Percentiles rank a stretch among this genome's conserved stretches.
Evolutionary conservation across 2,113 vertebrate species (phyloP).

Genomic region (Eulacestoma nigropectus): DNA sequence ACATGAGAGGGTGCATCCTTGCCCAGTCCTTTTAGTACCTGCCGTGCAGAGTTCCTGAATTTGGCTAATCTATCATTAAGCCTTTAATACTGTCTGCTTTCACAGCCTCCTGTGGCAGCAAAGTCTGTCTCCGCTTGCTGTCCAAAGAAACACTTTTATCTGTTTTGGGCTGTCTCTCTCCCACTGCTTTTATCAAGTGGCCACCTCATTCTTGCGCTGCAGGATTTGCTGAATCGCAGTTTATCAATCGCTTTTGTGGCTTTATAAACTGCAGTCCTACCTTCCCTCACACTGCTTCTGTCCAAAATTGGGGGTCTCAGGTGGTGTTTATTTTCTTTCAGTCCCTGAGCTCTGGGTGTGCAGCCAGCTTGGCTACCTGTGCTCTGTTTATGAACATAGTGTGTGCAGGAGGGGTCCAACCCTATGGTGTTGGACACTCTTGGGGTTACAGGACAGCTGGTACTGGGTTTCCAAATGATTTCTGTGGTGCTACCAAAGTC

Average conservation of each 20-base stretch:
- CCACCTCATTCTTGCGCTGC: neutral
- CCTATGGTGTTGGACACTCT: neutral
- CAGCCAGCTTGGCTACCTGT: too few species aligned
- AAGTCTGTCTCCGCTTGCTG: neutral
- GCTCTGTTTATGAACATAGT: neutral
- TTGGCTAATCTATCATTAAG: neutral
- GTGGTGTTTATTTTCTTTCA: rapidly evolving
- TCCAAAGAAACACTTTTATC: neutral
- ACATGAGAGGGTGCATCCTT: neutral
- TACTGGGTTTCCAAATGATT: neutral
- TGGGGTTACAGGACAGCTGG: neutral
- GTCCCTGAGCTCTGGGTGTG: neutral
- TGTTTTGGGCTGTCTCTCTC: neutral
- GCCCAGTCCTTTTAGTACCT: neutral
- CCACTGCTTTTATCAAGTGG: neutral
- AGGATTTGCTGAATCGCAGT: neutral
- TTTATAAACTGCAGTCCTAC: neutral
- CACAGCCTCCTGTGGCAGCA: neutral
- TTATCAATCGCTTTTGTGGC: rapidly evolving
- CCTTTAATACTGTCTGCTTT: neutral
- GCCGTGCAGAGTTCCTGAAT: neutral
- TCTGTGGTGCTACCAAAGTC: neutral
- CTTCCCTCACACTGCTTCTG: neutral
- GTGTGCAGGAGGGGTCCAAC: neutral
- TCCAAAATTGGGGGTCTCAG: neutral